Conservation (phyloP, 2,888 invertebrate species). For the Nomada hirtipes region DNA sequence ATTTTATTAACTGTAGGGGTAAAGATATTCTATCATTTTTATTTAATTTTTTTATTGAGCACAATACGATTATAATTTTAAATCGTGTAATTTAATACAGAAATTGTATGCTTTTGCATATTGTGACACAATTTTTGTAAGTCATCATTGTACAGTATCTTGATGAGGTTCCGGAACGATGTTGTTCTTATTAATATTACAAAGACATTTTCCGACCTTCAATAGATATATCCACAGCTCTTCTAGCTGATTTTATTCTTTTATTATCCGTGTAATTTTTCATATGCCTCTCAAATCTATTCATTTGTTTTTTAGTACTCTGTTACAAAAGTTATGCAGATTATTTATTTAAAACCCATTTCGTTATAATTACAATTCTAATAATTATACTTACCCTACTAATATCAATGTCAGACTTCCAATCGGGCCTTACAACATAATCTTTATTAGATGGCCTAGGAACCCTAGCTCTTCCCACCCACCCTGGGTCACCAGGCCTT, state of each 20-base stretch:
- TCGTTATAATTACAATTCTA: conserved; percentile 10
- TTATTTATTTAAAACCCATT: not conserved
- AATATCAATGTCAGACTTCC: conserved; percentile 95
- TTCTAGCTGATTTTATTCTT: conserved; percentile 90
- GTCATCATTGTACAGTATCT: not conserved
- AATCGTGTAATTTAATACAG: conserved; percentile 9
- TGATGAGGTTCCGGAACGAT: not conserved
- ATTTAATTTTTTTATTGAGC: conserved; percentile 52
- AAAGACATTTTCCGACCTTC: conserved; percentile 98
- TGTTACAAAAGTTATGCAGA: conserved; percentile 80
- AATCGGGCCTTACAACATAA: conserved; percentile 97
- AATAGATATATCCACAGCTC: conserved; percentile 97
- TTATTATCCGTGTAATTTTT: conserved; percentile 95
- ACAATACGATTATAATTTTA: conserved; percentile 31
- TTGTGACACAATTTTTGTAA: conserved; percentile 12
- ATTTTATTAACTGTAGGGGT: not conserved
- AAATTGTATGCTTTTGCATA: conserved; percentile 12
- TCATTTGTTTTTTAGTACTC: conserved; percentile 93
- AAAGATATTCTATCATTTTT: not conserved
- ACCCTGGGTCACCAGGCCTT: conserved; percentile 97
- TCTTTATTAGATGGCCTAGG: conserved; percentile 98
- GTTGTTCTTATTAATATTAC: conserved; percentile 82
- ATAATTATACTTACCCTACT: conserved; percentile 84
- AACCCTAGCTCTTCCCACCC: conserved; percentile 97
- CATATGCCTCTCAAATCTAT: conserved; percentile 96